Percentiles rank a stretch among this genome's conserved stretches.
These are phyloP conservation scores for Kryphioiulus occultus DNA, from an alignment of 2,888 invertebrate species.

Conservation along the genomic window DNA sequence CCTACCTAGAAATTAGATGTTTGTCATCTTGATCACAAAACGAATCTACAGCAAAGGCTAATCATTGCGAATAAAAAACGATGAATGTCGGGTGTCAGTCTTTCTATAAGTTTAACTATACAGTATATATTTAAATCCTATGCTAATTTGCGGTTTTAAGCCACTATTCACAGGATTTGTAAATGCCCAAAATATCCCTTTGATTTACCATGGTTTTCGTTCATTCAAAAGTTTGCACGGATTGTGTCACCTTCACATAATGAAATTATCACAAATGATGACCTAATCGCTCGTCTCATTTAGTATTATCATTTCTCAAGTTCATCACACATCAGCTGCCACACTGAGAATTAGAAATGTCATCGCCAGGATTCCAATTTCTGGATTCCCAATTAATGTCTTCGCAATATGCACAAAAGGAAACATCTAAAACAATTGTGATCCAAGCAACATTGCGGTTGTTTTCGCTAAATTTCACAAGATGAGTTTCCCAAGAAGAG, in stretches of 20 bases:
- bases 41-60: not conserved
- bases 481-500: too few relatives aligned
- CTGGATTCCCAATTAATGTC: too few relatives aligned
- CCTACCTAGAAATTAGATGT: too few relatives aligned
- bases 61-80: not conserved
- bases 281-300: not conserved
- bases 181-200: constrained; percentile 17
- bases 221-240: not conserved
- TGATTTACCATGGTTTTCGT: not conserved
- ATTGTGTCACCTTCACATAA: not conserved
- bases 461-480: too few relatives aligned
- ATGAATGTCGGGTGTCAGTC: constrained; percentile 1
- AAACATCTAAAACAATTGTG: too few relatives aligned
- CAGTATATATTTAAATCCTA: constrained; percentile 2
- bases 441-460: too few relatives aligned
- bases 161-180: not conserved
- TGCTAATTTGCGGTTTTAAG: not conserved
- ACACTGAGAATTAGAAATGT: too few relatives aligned
- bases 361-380: too few relatives aligned
- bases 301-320: not conserved
- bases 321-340: not conserved
- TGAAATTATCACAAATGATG: not conserved
- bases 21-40: not conserved
- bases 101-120: not conserved
- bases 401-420: too few relatives aligned